phyloP scores from a whole-genome alignment of 1,140 invertebrate species.

The Wiebesia pumilae region DNA sequence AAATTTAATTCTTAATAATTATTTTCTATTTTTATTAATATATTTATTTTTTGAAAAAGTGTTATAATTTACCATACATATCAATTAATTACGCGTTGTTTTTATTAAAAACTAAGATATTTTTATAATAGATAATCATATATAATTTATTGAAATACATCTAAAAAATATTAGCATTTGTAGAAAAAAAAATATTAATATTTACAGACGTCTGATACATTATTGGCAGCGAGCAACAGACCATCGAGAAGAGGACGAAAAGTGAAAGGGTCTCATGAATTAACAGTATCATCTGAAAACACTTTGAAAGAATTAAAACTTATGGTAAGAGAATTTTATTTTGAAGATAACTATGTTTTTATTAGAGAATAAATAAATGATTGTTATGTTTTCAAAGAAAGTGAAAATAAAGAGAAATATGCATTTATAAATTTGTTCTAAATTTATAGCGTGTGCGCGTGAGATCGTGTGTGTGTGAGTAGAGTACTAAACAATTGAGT shows the following conservation, averaged over 20 bases:
- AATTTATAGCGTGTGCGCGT: no score
- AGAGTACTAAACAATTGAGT: no score
- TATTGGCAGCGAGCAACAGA: constrained; percentile 49
- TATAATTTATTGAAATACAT: not conserved
- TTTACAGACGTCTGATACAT: constrained; percentile 3
- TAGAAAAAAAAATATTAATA: constrained; percentile 4
- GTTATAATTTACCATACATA: no score
- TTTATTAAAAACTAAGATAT: not conserved
- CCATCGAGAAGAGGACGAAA: constrained; percentile 69
- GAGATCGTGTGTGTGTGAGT: no score
- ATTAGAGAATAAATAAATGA: no score
- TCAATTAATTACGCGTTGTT: not conserved
- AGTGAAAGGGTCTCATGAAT: constrained; percentile 69
- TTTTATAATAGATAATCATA: not conserved
- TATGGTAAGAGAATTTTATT: constrained; percentile 63
- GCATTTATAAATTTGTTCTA: no score
- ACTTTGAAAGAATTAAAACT: constrained; percentile 72
- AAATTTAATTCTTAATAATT: no score
- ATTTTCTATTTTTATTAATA: no score
- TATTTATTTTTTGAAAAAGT: no score
- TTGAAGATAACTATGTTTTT: not conserved
- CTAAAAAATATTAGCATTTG: not conserved
- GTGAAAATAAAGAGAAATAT: no score
- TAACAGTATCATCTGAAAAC: constrained; percentile 71
- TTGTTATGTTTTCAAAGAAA: no score